These are phyloP conservation scores for Spodoptera frugiperda DNA, from an alignment of 1,140 invertebrate genomes.

Conservation along the genomic window DNA sequence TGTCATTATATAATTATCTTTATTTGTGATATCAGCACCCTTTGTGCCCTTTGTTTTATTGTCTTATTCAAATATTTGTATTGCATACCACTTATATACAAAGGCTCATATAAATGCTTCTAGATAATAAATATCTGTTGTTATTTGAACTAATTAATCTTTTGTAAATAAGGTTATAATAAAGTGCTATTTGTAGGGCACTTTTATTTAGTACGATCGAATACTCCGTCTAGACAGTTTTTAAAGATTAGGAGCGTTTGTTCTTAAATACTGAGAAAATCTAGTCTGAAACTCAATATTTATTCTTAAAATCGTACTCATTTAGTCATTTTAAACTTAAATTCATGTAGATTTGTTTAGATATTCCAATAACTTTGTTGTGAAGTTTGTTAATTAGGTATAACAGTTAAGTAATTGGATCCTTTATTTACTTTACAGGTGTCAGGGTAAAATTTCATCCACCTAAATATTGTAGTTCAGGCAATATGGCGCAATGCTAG, in stretches of 20 bases:
- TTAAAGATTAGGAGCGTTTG: too few relatives aligned
- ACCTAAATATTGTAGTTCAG: not conserved
- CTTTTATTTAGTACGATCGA: not conserved
- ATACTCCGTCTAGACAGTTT: not conserved
- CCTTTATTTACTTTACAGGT: too few relatives aligned
- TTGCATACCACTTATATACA: not conserved
- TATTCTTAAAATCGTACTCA: too few relatives aligned
- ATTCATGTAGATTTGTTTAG: too few relatives aligned
- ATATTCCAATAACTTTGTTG: too few relatives aligned
- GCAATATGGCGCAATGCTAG: not conserved
- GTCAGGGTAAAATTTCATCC: too few relatives aligned
- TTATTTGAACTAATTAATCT: not conserved
- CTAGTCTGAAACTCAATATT: too few relatives aligned
- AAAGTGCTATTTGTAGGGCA: not conserved
- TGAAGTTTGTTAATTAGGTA: too few relatives aligned
- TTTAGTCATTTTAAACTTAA: too few relatives aligned
- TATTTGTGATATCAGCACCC: constrained; percentile 4
- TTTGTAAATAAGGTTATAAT: not conserved
- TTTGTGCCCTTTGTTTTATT: constrained; percentile 21
- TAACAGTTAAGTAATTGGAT: too few relatives aligned
- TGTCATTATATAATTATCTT: constrained; percentile 2
- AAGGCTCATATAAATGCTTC: not conserved
- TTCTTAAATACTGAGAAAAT: too few relatives aligned
- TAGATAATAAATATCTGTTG: constrained; percentile 28
- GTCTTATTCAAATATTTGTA: not conserved